These are phyloP conservation scores for Tenrec ecaudatus DNA, from an alignment of 2,113 vertebrate genomes.

Conservation along the genomic window DNA sequence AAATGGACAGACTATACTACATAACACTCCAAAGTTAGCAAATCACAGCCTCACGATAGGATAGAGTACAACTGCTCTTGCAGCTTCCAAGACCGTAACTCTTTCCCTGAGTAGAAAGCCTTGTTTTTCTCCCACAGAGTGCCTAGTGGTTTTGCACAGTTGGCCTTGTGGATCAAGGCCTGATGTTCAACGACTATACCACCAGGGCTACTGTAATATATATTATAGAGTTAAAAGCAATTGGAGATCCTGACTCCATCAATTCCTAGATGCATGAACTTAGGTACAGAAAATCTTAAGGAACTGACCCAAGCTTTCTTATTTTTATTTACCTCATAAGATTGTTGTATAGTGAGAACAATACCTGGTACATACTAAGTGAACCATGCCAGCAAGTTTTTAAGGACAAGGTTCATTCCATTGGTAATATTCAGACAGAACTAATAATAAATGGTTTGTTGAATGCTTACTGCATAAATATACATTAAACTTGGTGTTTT, in stretches of 20 bases:
- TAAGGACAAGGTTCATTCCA: conserved; percentile 7
- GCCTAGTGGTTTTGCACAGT: background rate
- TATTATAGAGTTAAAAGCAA: background rate
- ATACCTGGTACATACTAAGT: conserved; percentile 12
- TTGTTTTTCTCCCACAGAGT: background rate
- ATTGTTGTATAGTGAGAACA: conserved; percentile 35
- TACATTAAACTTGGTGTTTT: background rate
- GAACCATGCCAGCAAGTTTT: conserved; percentile 5
- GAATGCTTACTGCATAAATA: background rate
- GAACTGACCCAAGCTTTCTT: conserved; percentile 43
- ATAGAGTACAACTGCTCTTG: no score
- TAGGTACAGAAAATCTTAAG: conserved; percentile 23
- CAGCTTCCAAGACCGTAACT: no score
- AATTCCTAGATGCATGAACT: background rate
- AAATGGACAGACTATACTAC: background rate
- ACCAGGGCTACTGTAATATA: no score
- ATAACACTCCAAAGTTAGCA: no score
- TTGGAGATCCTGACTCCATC: conserved; percentile 20
- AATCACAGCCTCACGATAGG: no score
- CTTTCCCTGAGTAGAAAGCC: no score
- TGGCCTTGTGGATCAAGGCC: no score
- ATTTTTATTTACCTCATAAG: conserved; percentile 40
- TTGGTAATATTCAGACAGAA: conserved; percentile 31
- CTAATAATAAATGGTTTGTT: conserved; percentile 44
- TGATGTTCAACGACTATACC: no score